phyloP scores from a whole-genome alignment of 2,113 vertebrate genomes.

The Geothlypis trichas region DNA sequence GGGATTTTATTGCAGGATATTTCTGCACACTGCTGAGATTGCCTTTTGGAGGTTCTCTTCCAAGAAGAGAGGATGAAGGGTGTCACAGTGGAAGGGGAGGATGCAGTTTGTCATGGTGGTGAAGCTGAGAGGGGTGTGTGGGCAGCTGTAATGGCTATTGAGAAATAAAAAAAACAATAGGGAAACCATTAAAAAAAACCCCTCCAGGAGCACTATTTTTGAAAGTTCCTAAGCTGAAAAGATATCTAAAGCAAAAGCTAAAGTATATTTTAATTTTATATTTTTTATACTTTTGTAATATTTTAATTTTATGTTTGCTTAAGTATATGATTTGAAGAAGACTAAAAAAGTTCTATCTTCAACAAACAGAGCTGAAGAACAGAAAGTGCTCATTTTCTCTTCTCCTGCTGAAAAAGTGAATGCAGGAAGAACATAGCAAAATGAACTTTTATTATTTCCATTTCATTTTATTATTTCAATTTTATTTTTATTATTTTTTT shows the following conservation, averaged over 20 bases:
- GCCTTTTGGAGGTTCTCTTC: not conserved
- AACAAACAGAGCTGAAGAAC: not conserved
- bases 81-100: not conserved
- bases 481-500: not conserved
- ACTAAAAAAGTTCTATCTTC: not conserved
- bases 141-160: not conserved
- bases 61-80: not conserved
- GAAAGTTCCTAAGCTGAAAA: not conserved
- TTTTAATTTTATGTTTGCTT: not conserved
- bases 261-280: not conserved
- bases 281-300: not conserved
- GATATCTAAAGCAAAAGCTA: not conserved
- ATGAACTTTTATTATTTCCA: not conserved
- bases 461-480: not conserved
- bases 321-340: not conserved
- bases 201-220: not conserved
- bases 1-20: not conserved
- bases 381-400: not conserved
- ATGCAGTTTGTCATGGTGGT: not conserved
- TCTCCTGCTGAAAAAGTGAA: not conserved
- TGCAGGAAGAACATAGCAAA: not conserved
- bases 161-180: not conserved
- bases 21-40: not conserved
- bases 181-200: not conserved
- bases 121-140: not conserved